Base-by-base conservation (phyloP, 2,113 vertebrate species). In the Charina bottae region DNA sequence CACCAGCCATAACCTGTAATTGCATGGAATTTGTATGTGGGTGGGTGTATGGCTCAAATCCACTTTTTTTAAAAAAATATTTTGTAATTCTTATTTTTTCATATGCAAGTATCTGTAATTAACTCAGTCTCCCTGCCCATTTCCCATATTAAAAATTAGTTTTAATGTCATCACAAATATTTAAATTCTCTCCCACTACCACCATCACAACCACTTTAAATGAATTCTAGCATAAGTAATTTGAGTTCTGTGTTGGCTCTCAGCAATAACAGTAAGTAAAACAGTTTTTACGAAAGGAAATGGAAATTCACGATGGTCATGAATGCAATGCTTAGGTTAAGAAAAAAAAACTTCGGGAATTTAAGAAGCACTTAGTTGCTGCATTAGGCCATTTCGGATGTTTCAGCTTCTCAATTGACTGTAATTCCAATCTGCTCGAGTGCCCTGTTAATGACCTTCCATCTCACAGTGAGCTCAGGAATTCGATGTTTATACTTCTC, bases 341-440 rank as follows among this genome's bases (percentile, higher is more conserved):
- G 68, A 89, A 89, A 98, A 98, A 88, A 88, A 58, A 98, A 98
- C 97, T 98, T 98, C 97, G 97, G 98, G 97, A 98, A 98, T 98
- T 98, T 98, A 98, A 98, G 98, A 98, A 98, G 98, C 98, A 98
- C 97, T 98, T 98, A 98, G 97, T 97, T 97, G 96, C 96, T 98
- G 97, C 98, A 97, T 98, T 98, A 98, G 97, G 96, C 97, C 97
- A 97, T 98, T 98, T 98, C 98, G 97, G 97, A 97, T 97, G 97
- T 97, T 98, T 98, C 97, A 97, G 78, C 68, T 7, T 98, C 97
- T 98, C 98, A 97, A 97, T 97, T 98, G 98, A 98, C 98, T 98
- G 98, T 98, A 98, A 98, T 97, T 97, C 97, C 98, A 97, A 95
- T 98, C 98, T 98, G 95, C 96, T 98, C 96, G 97, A 98, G 97